Base-by-base conservation (phyloP, 2,888 invertebrate genomes). In the Achlya flavicornis region DNA sequence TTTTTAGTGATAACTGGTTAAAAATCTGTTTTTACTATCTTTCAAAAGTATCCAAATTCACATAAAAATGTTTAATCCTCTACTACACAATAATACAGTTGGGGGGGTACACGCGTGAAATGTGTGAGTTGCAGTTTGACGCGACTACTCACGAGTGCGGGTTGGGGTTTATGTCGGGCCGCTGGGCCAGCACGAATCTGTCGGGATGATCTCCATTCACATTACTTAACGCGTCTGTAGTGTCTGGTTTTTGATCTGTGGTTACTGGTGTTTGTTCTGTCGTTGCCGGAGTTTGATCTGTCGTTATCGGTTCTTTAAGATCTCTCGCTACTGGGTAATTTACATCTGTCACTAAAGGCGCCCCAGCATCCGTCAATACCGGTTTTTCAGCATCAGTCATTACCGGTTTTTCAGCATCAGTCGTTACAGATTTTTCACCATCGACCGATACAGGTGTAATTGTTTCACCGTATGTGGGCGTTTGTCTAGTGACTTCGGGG, bases 81-180 rank as follows among this genome's bases (percentile, higher is more conserved):
- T 63, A 64, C 65, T 62, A 63, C 53, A 53, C 19, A 53, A 19
- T 53, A 53, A 53, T 53, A 53, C 53, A 53, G 3, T 53, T 16
- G 48, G 69, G 70, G 68, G 77, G 77, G 80, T 76, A 68, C 83
- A 86, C 86, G 86, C 86, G 86, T 83, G 84, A 78, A 79, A 60
- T 77, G 79, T 80, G 82, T 80, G 86, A 80, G 84, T 78, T 76
- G 77, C 75, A 75, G 19, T 53, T 53, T 69, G 65, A 62, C 79
- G 81, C 80, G 79, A 76, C 80, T 93, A 94, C 94, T 94, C 94
- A 94, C 94, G 94, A 92, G 86, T 93, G 93, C 70, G 91, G 92
- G 70, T 93, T 90, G 77, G 91, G 92, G 83, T 88, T 92, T 74
- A 82, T 80, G 73, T 93, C 93, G 57, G 91, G 90, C 67, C 78